Percentiles rank a stretch among this genome's conserved stretches.
phyloP scores from a whole-genome alignment of 2,797 vertebrate species.

The Sebastiscus tertius region DNA sequence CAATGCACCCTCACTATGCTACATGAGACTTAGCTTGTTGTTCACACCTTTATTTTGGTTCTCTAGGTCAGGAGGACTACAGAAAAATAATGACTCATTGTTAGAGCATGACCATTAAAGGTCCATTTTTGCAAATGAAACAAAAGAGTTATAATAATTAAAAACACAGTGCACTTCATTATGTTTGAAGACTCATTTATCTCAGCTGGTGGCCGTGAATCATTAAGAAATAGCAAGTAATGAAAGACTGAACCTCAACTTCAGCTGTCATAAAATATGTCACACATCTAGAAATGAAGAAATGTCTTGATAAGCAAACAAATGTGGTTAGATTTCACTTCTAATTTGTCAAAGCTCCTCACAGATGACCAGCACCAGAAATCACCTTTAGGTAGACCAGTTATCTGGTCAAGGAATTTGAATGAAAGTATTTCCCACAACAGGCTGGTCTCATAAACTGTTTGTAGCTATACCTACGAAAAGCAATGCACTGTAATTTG shows the following conservation, averaged over 20 bases:
- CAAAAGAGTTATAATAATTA: not conserved
- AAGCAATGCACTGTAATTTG: no score
- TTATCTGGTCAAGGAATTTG: no score
- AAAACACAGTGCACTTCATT: not conserved
- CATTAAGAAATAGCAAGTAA: no score
- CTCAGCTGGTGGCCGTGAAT: no score
- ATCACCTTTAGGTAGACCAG: no score
- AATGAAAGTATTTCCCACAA: no score
- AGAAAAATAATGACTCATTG: not conserved
- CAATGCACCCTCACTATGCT: not conserved
- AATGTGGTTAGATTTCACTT: not conserved
- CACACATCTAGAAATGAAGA: not conserved
- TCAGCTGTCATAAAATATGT: not conserved
- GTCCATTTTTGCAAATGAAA: not conserved
- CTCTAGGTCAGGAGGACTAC: not conserved
- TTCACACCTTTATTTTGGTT: constrained; percentile 8
- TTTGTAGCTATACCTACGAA: no score
- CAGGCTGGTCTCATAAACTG: no score
- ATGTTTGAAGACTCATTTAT: no score
- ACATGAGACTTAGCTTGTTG: not conserved
- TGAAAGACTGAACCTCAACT: not conserved
- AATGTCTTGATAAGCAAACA: not conserved
- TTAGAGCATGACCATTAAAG: not conserved
- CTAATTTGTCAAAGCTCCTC: not conserved
- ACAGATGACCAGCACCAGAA: not conserved